Conservation (phyloP, 2,888 invertebrate genomes). For the Apamea crenata region DNA sequence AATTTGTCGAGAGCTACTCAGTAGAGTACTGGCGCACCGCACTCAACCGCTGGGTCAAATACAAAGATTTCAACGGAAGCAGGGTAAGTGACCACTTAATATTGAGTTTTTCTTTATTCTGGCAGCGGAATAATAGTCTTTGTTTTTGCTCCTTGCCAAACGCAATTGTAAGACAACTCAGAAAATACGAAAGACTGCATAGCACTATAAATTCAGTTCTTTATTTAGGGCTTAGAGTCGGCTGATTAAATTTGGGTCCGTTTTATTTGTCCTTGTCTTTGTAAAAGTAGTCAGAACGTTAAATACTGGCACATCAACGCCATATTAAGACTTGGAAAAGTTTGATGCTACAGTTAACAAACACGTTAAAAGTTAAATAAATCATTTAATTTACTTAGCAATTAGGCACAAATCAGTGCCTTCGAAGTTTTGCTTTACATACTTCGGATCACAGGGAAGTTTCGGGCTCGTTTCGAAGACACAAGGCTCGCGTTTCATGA, state of each 20-base stretch:
- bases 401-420: conserved; percentile 70
- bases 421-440: conserved; percentile 70
- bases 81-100: conserved; percentile 90
- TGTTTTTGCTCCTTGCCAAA: conserved; percentile 33
- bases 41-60: conserved; percentile 93
- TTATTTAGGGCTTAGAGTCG: conserved; percentile 45
- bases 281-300: conserved; percentile 22
- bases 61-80: conserved; percentile 94
- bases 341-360: conserved; percentile 48
- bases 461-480: conserved; percentile 61
- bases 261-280: conserved; percentile 14
- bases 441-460: conserved; percentile 63
- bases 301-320: conserved; percentile 20
- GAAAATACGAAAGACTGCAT: conserved; percentile 40
- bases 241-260: conserved; percentile 44
- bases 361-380: conserved; percentile 61
- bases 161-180: conserved; percentile 25
- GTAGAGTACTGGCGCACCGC: conserved; percentile 95
- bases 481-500: conserved; percentile 71
- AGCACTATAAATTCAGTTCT: conserved; percentile 47
- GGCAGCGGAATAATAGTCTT: conserved; percentile 8
- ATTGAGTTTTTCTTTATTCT: conserved; percentile 33
- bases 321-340: conserved; percentile 50
- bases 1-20: conserved; percentile 95
- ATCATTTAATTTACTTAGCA: conserved; percentile 72